A percentile compares a stretch with the other conserved stretches of the same genome.
Evolutionary conservation across 2,888 invertebrate genomes (phyloP).

Genomic region (Apamea anceps): DNA sequence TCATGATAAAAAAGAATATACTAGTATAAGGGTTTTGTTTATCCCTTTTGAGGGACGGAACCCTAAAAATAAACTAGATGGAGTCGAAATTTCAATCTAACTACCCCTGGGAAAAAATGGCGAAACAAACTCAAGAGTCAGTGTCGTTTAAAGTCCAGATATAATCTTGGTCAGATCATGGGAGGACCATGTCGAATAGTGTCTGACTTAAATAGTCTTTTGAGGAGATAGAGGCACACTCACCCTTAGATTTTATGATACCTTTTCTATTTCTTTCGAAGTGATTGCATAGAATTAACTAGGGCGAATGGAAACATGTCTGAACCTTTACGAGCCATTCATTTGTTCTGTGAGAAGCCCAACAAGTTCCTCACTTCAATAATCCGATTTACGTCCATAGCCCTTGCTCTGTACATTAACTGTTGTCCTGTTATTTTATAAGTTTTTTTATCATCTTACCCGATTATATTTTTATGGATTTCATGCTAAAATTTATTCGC

Average conservation of each 20-base stretch:
- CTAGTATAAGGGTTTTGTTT: no score
- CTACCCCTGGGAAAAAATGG: neutral
- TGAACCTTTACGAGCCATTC: neutral
- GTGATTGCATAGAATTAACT: neutral
- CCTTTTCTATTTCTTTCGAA: neutral
- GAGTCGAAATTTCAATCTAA: neutral
- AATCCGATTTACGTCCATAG: slow-evolving; percentile 41
- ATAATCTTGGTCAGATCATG: neutral
- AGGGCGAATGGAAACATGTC: neutral
- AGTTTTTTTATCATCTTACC: slow-evolving; percentile 31
- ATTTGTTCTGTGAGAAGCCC: slow-evolving; percentile 19
- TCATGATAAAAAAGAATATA: no score
- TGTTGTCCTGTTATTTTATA: slow-evolving; percentile 41
- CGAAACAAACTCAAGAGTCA: neutral
- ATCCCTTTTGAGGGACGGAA: no score
- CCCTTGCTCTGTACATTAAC: slow-evolving; percentile 2
- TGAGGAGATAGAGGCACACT: neutral
- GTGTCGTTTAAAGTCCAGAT: neutral
- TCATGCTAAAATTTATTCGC: slow-evolving; percentile 40
- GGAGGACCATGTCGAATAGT: neutral
- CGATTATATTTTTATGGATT: slow-evolving; percentile 45
- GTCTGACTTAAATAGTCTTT: neutral
- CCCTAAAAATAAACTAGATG: neutral
- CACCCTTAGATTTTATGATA: neutral
- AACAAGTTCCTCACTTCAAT: slow-evolving; percentile 31